Percentiles rank a stretch among this genome's conserved stretches.
Evolutionary conservation across 2,888 invertebrate genomes (phyloP).

Genomic region (Exocentrus adspersus): DNA sequence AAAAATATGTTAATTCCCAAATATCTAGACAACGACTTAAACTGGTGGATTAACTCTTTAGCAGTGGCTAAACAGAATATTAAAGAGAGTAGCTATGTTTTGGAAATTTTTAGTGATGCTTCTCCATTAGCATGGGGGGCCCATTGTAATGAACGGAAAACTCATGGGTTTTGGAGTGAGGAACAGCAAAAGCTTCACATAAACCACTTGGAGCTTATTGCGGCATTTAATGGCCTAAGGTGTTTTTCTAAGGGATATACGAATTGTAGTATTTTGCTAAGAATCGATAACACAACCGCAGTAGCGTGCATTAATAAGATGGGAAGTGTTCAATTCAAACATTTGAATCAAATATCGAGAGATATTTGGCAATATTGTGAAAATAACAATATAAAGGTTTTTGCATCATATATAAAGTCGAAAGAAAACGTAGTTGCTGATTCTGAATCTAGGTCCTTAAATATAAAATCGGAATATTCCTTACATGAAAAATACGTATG

Average conservation of each 20-base stretch:
- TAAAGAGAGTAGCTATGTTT: neutral
- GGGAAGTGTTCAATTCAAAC: neutral
- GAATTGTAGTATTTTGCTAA: neutral
- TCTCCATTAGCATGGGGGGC: neutral
- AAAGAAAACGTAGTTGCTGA: conserved; percentile 2
- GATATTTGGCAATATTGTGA: conserved; percentile 6
- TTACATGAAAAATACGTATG: neutral
- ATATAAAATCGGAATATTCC: neutral
- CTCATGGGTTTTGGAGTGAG: neutral
- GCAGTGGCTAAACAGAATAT: neutral
- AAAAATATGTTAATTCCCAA: neutral
- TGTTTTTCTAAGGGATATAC: neutral
- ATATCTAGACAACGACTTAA: neutral
- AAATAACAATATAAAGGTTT: neutral
- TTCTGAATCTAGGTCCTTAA: neutral
- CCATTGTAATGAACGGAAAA: too few species aligned
- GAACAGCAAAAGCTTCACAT: neutral
- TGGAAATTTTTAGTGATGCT: neutral
- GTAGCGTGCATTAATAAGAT: conserved; percentile 7
- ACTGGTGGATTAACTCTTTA: neutral
- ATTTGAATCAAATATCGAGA: neutral
- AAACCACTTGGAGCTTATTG: neutral
- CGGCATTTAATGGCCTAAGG: neutral
- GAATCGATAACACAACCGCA: neutral
- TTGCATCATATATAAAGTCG: conserved; percentile 14